phyloP scores from a whole-genome alignment of 2,888 invertebrate species.

The Caenorhabditis japonica region DNA sequence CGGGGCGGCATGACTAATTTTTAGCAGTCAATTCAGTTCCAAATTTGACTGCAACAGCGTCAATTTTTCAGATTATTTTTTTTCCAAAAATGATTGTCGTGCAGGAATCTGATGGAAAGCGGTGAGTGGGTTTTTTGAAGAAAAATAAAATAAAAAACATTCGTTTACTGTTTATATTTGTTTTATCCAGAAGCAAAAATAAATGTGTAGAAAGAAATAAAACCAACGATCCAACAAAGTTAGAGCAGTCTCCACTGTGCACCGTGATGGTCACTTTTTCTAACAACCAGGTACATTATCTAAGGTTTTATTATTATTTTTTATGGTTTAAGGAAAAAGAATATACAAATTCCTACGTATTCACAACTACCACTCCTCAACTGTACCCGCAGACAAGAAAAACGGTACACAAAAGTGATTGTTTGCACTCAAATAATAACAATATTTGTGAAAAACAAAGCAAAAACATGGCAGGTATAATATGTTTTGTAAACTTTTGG shows the following conservation, averaged over 20 bases:
- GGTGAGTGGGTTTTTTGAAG: background rate
- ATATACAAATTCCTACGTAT: constrained; percentile 59
- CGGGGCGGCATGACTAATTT: constrained; percentile 9
- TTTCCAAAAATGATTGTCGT: too few relatives aligned
- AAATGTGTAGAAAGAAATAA: too few relatives aligned
- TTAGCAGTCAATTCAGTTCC: background rate
- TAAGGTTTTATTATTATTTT: background rate
- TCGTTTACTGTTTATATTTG: too few relatives aligned
- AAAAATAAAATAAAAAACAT: background rate
- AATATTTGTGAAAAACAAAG: too few relatives aligned
- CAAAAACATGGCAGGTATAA: too few relatives aligned
- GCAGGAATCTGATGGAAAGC: background rate
- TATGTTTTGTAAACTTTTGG: too few relatives aligned
- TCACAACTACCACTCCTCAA: constrained; percentile 56
- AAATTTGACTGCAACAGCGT: constrained; percentile 1
- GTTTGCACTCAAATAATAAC: too few relatives aligned
- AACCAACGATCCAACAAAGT: too few relatives aligned
- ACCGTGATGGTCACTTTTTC: constrained; percentile 59
- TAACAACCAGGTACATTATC: constrained; percentile 45
- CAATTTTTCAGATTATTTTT: too few relatives aligned
- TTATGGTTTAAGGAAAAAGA: constrained; percentile 45
- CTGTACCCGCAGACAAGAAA: constrained; percentile 62
- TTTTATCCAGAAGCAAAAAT: too few relatives aligned
- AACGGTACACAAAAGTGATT: constrained; percentile 3
- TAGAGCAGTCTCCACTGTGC: constrained; percentile 49